Evolutionary conservation across 2,888 invertebrate species (phyloP).

Genomic region (Metallyticus violacea): DNA sequence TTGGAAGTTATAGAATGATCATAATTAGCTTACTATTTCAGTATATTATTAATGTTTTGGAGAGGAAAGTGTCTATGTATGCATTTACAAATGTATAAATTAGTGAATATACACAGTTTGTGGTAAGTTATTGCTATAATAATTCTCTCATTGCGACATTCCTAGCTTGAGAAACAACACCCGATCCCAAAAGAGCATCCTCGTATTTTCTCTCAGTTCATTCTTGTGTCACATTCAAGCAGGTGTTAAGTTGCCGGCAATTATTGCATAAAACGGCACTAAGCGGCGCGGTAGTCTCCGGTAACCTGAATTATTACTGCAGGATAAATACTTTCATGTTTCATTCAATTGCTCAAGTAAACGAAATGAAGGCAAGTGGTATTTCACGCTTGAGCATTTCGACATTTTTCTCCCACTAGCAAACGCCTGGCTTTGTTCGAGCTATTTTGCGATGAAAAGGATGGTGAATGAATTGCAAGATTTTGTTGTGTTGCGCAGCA

Average conservation of each 20-base stretch:
- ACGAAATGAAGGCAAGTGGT: constrained; percentile 28
- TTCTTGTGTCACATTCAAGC: neutral
- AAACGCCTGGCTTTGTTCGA: neutral
- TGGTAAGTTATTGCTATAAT: too few relatives aligned
- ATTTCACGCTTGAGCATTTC: constrained; percentile 29
- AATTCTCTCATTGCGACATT: too few relatives aligned
- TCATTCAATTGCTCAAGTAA: constrained; percentile 25
- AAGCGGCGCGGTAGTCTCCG: neutral
- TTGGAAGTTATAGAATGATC: too few relatives aligned
- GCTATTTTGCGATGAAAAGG: constrained; percentile 22
- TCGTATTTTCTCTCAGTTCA: too few relatives aligned
- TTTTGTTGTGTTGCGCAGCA: constrained; percentile 16
- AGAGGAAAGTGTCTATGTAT: too few relatives aligned
- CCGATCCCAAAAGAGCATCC: neutral
- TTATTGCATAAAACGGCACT: neutral
- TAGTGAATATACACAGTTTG: too few relatives aligned
- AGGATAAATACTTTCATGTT: constrained; percentile 1
- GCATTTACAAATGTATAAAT: too few relatives aligned
- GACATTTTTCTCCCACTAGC: constrained; percentile 10
- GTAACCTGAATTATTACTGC: constrained; percentile 8
- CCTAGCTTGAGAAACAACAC: too few relatives aligned
- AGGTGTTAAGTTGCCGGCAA: neutral
- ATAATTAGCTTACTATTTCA: too few relatives aligned
- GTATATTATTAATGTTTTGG: too few relatives aligned
- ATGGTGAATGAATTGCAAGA: constrained; percentile 29